Conservation (phyloP, 2,888 invertebrate species). For the Philaethria dido region DNA sequence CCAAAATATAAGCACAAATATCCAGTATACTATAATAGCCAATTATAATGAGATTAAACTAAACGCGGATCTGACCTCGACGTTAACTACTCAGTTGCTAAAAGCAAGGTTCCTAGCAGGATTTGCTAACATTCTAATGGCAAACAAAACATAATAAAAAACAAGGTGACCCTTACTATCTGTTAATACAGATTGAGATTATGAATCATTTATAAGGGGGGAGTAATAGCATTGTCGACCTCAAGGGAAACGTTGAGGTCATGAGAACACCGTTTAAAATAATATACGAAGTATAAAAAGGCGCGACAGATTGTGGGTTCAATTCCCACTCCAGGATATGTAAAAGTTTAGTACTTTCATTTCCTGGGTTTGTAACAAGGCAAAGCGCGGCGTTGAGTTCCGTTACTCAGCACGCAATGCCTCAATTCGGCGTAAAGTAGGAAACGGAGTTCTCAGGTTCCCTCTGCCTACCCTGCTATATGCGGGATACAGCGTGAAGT, state of each 20-base stretch:
- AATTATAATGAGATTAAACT: conserved; percentile 7
- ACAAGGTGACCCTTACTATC: conserved; percentile 4
- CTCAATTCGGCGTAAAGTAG: no score
- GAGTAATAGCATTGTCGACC: neutral
- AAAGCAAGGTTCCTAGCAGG: conserved; percentile 2
- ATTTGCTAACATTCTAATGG: conserved; percentile 14
- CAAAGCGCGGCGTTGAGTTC: no score
- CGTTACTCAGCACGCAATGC: no score
- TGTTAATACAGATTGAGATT: neutral
- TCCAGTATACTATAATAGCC: no score
- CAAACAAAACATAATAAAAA: neutral
- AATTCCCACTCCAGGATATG: no score
- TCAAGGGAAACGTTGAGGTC: conserved; percentile 22
- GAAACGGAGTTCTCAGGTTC: no score
- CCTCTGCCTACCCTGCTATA: no score
- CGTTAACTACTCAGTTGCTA: neutral
- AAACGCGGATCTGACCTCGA: neutral
- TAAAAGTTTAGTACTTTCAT: no score
- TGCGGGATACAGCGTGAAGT: neutral
- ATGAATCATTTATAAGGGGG: conserved; percentile 15
- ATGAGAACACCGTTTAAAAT: neutral
- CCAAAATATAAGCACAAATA: no score
- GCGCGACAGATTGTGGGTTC: no score
- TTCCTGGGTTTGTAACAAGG: no score
- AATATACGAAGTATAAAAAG: no score